A percentile compares a stretch with the other conserved stretches of the same genome.
phyloP scores from a whole-genome alignment of 2,113 vertebrate genomes.

The Chrysemys picta region DNA sequence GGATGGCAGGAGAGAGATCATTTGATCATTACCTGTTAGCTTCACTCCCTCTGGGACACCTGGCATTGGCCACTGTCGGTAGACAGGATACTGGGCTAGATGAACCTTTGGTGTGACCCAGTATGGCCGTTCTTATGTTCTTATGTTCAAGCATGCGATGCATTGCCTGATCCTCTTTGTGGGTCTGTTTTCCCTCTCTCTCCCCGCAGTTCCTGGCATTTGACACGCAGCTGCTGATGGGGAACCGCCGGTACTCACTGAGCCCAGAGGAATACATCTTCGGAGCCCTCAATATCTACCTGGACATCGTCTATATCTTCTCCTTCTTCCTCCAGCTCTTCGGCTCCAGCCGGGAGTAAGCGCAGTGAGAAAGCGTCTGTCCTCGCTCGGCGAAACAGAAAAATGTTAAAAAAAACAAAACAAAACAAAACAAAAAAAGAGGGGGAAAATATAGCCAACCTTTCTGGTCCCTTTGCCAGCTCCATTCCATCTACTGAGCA shows the following conservation, averaged over 20 bases:
- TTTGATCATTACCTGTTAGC: too few species aligned
- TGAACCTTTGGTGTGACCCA: too few species aligned
- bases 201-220: conserved; percentile 90
- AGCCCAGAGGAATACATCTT: conserved; percentile 95
- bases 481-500: conserved; percentile 25
- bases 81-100: too few species aligned
- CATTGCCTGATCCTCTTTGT: neutral
- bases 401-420: neutral
- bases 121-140: too few species aligned
- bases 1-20: too few species aligned
- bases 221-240: conserved; percentile 94
- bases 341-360: conserved; percentile 86
- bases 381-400: conserved; percentile 26
- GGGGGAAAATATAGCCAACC: conserved; percentile 14
- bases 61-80: too few species aligned
- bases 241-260: conserved; percentile 87
- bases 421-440: conserved; percentile 5
- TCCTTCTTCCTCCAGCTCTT: conserved; percentile 94
- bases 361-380: neutral
- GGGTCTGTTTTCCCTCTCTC: neutral
- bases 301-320: conserved; percentile 95
- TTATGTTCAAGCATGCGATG: neutral
- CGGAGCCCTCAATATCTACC: conserved; percentile 94
- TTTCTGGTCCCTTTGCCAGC: conserved; percentile 20
- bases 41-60: too few species aligned